Conservation (phyloP, 92 coral and sea anemone species). For the Nematostella vectensis region DNA sequence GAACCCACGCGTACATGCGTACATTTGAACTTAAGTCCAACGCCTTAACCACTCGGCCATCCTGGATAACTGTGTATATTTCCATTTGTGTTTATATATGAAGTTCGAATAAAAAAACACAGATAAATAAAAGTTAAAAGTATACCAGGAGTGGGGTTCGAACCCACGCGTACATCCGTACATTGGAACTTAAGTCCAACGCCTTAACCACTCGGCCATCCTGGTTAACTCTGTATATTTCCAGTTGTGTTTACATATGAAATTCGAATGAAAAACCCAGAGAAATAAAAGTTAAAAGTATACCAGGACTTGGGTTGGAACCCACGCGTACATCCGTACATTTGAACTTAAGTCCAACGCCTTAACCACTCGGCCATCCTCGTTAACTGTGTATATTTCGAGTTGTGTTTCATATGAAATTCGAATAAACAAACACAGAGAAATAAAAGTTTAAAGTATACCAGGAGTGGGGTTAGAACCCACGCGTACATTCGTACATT, state of each 20-base stretch:
- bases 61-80: too few relatives aligned
- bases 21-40: constrained; percentile 90
- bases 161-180: constrained; percentile 81
- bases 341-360: constrained; percentile 93
- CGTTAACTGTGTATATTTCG: too few relatives aligned
- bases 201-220: constrained; percentile 99
- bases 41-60: constrained; percentile 99
- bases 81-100: too few relatives aligned
- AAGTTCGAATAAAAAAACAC: too few relatives aligned
- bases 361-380: constrained; percentile 99
- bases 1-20: constrained; percentile 81
- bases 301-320: constrained; percentile 74
- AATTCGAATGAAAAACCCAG: too few relatives aligned
- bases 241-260: too few relatives aligned
- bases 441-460: too few relatives aligned
- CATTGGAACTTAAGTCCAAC: constrained; percentile 92
- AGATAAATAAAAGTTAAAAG: too few relatives aligned
- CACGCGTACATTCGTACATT: constrained; percentile 82
- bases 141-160: constrained; percentile 78
- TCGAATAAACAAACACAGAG: too few relatives aligned
- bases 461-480: constrained; percentile 78
- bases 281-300: too few relatives aligned
- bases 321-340: constrained; percentile 83
- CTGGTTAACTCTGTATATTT: too few relatives aligned
- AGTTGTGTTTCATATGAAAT: too few relatives aligned